Conservation (phyloP, 2,888 invertebrate genomes). For the Hermodice carunculata region DNA sequence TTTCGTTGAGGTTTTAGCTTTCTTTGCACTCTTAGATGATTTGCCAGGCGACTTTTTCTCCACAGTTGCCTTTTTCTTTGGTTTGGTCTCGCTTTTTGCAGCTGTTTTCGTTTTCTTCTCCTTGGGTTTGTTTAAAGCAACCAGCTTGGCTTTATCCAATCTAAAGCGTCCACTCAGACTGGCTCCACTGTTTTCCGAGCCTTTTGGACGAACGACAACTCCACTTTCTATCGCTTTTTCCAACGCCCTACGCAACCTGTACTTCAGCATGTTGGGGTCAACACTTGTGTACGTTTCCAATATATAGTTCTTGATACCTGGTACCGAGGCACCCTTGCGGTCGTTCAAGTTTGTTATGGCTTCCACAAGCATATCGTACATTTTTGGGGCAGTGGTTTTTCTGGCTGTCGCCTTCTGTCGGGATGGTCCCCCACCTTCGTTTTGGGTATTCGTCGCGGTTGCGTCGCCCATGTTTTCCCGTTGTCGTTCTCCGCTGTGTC, state of each 20-base stretch:
- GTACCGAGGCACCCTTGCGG: conserved; percentile 47
- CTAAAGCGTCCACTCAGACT: conserved; percentile 41
- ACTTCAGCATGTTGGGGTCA: conserved; percentile 37
- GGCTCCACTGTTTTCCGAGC: conserved; percentile 26
- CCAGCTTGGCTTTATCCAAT: conserved; percentile 38
- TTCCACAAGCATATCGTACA: conserved; percentile 9
- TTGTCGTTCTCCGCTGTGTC: too few relatives aligned
- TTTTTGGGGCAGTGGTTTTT: conserved; percentile 2
- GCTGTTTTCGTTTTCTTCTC: conserved; percentile 25
- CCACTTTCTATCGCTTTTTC: conserved; percentile 45
- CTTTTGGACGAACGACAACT: conserved; percentile 44
- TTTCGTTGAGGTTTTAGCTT: background rate
- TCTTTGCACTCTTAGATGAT: background rate
- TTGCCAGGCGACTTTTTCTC: background rate
- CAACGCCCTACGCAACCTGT: conserved; percentile 44
- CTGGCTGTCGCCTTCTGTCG: background rate
- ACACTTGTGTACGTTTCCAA: conserved; percentile 44
- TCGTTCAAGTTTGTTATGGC: conserved; percentile 7
- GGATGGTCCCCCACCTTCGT: background rate
- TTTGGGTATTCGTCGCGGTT: background rate
- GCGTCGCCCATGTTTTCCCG: too few relatives aligned
- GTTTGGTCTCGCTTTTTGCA: conserved; percentile 16
- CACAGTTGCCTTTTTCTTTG: conserved; percentile 2
- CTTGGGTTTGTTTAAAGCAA: conserved; percentile 28
- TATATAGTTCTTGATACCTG: conserved; percentile 47